Base-by-base conservation (phyloP, 1,140 invertebrate species). In the Drosophila ogumai region DNA sequence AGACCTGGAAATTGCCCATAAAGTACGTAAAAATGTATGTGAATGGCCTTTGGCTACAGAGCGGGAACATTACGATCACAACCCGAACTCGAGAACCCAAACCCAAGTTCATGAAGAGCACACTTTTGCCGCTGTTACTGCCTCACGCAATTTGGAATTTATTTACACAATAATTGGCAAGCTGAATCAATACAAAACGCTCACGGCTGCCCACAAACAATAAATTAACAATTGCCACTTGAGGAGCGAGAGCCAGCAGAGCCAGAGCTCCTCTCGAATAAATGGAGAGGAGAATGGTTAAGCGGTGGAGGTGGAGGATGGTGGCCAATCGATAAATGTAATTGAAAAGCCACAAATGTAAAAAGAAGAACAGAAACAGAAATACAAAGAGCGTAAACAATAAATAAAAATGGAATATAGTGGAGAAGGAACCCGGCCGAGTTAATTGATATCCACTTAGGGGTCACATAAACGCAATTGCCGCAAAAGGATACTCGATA, bases 91-190 rank as follows among this genome's bases (percentile, higher is more conserved):
- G 25, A 28, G 25, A 31, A 41, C 68, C 40, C 31, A 2, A 25
- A 25, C 44, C 13, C 44, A 13, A 46, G 79, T 75, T 79, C 68
- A 85, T 79, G 65, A 73, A 81, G 64, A 56, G 63, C 60, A 87
- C 69, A 82, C 75, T 82, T 82, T 67, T 65, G 55, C 40, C 17
- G 75, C 40, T 69, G 61, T 66, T 80, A 57, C 63, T 86, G 82
- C 79, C 66, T 63, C 71, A 87, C 79, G 79, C 82, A 86, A 87
- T 86, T 87, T 82, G 79, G 82, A 87, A 88, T 87, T 87, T 87
- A 87, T 87, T 87, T 87, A 81, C 84, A 82, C 82, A 80, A 87
- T 87, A 87, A 87, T 87, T 87, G 82, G 82, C 82, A 87, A 87
- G 76, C 80, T 79, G 82, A 82, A 87, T 87, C 84, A 87, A 87